Conservation (phyloP, 2,113 vertebrate genomes). For the Vicugna pacos region DNA sequence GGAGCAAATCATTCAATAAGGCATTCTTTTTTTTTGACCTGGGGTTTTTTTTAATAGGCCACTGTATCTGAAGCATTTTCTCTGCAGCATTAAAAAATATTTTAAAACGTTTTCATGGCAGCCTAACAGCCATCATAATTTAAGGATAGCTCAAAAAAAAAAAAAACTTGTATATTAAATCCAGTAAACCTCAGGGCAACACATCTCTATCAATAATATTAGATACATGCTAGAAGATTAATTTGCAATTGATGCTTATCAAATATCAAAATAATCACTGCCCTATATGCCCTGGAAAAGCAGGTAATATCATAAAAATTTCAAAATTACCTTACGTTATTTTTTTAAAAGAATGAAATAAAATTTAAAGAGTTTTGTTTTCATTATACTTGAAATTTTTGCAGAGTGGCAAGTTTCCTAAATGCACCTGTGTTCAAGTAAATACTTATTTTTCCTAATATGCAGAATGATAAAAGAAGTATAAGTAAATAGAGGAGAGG, state of each 20-base stretch:
- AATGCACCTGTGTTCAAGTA: background rate
- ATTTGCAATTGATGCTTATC: background rate
- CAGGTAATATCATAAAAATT: background rate
- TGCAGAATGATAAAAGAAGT: background rate
- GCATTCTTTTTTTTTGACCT: background rate
- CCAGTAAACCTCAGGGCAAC: background rate
- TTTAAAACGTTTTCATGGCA: background rate
- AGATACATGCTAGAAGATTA: background rate
- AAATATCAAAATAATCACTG: slow-evolving; percentile 26
- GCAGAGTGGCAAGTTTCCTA: background rate
- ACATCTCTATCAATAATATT: background rate
- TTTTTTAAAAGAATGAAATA: background rate
- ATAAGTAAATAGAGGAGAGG: background rate
- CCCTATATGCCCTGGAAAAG: background rate
- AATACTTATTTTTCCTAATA: background rate
- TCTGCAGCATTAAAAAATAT: slow-evolving; percentile 7
- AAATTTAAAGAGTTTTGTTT: background rate
- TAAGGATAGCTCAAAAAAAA: background rate
- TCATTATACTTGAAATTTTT: background rate
- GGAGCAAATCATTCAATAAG: background rate
- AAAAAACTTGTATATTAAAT: background rate
- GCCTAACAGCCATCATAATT: slow-evolving; percentile 1
- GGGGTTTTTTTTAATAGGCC: background rate
- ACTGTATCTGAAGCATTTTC: background rate
- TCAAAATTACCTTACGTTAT: background rate